Percentiles rank a stretch among this genome's conserved stretches.
These are phyloP conservation scores for Bombus picipes DNA, from an alignment of 1,140 invertebrate species.

Conservation along the genomic window DNA sequence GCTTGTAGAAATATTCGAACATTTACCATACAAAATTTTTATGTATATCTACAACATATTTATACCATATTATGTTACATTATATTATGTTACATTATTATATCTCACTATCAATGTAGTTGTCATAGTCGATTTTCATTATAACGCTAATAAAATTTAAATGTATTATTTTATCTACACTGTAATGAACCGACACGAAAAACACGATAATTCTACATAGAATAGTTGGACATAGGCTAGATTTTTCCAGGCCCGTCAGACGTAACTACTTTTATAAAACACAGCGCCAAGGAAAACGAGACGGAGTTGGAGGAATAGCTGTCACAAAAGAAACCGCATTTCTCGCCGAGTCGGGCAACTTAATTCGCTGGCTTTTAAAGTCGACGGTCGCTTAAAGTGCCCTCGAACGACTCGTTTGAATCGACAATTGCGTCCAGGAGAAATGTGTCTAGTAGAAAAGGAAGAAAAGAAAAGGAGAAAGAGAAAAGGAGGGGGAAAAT, in stretches of 20 bases:
- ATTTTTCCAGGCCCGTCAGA: background rate
- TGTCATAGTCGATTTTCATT: too few relatives aligned
- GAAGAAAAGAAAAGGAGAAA: background rate
- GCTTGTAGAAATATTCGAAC: background rate
- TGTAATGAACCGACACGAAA: background rate
- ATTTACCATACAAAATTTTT: background rate
- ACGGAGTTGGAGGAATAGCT: background rate
- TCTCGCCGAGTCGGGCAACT: background rate
- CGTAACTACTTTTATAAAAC: background rate
- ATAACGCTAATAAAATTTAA: too few relatives aligned
- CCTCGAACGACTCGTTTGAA: constrained; percentile 10
- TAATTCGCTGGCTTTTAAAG: constrained; percentile 20
- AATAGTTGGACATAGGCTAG: background rate
- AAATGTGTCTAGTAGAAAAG: background rate
- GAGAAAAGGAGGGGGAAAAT: background rate
- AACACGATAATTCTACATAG: background rate
- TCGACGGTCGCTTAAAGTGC: constrained; percentile 9
- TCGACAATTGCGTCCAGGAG: background rate
- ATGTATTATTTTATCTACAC: background rate
- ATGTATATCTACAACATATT: background rate
- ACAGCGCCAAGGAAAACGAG: background rate
- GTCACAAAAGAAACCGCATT: constrained; percentile 11
- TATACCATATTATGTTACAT: too few relatives aligned
- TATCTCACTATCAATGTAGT: too few relatives aligned
- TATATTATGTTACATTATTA: too few relatives aligned